Conservation (phyloP, 2,888 invertebrate genomes). For the Quadroppia sp. region DNA sequence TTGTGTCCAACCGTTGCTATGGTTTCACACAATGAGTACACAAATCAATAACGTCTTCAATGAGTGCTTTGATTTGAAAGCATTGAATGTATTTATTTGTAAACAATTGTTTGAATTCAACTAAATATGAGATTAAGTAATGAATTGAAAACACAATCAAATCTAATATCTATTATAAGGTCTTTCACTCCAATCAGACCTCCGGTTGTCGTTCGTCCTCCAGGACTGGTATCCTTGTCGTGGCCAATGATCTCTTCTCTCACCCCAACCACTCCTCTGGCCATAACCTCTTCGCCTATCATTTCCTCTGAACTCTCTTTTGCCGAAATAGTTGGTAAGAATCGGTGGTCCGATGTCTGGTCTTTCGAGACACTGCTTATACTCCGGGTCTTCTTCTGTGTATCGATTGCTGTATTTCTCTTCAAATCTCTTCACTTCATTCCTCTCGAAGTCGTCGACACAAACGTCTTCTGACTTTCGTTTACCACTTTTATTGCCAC, state of each 20-base stretch:
- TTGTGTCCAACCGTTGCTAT: not conserved
- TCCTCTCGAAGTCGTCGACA: slow-evolving; percentile 3
- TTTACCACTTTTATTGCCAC: not conserved
- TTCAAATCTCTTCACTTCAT: slow-evolving; percentile 13
- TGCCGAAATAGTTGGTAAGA: slow-evolving; percentile 12
- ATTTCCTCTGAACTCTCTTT: not conserved
- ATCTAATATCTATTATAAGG: slow-evolving; percentile 17
- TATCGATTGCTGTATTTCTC: slow-evolving; percentile 13
- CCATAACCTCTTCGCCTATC: not conserved
- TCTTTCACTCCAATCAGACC: slow-evolving; percentile 6
- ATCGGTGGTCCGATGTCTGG: not conserved
- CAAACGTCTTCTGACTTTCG: slow-evolving; percentile 4
- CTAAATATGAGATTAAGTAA: not conserved
- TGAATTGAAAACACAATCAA: not conserved
- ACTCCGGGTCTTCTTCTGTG: slow-evolving; percentile 7
- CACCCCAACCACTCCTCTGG: not conserved
- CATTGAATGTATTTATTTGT: no score
- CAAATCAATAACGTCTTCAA: not conserved
- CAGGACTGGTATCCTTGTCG: not conserved
- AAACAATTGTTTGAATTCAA: no score
- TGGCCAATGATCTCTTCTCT: not conserved
- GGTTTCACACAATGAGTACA: not conserved
- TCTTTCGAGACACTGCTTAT: not conserved
- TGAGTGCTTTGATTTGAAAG: not conserved
- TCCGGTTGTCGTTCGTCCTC: not conserved